phyloP scores from a whole-genome alignment of 1,140 invertebrate species.

The Trichoplusia ni region DNA sequence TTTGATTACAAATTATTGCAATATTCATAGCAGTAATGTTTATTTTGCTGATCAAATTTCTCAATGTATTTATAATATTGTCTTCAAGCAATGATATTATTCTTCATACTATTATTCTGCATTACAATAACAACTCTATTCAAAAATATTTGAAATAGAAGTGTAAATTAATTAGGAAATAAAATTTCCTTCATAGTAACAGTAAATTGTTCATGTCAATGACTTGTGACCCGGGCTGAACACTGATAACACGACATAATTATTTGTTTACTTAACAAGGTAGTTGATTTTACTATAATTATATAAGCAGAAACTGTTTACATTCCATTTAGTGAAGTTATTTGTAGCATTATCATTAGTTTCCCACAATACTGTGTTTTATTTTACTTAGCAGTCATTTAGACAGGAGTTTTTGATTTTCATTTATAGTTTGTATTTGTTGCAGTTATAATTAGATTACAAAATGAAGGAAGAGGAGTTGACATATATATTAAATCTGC shows the following conservation, averaged over 20 bases:
- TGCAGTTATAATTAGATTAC: constrained; percentile 12
- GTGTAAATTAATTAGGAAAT: not conserved
- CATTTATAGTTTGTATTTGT: constrained; percentile 6
- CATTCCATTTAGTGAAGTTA: not conserved
- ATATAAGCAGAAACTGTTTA: constrained; percentile 9
- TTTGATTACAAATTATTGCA: too few species aligned
- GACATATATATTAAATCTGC: constrained; percentile 62
- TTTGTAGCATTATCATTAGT: not conserved
- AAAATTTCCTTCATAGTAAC: constrained; percentile 13
- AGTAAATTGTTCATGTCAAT: constrained; percentile 24
- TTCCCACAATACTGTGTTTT: too few species aligned
- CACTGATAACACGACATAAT: constrained; percentile 42
- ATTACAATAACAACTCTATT: too few species aligned
- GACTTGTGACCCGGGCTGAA: constrained; percentile 40
- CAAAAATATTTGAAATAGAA: too few species aligned
- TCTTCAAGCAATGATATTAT: too few species aligned
- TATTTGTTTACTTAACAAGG: constrained; percentile 38
- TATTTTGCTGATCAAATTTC: too few species aligned
- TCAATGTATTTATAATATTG: too few species aligned
- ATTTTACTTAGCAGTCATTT: too few species aligned
- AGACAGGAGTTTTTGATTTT: not conserved
- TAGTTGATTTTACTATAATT: constrained; percentile 17
- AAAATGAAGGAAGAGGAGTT: constrained; percentile 72
- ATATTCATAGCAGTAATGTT: too few species aligned
- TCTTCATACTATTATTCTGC: too few species aligned